Evolutionary conservation across 2,113 vertebrate species (phyloP).

Genomic region (Eubucco bourcierii): DNA sequence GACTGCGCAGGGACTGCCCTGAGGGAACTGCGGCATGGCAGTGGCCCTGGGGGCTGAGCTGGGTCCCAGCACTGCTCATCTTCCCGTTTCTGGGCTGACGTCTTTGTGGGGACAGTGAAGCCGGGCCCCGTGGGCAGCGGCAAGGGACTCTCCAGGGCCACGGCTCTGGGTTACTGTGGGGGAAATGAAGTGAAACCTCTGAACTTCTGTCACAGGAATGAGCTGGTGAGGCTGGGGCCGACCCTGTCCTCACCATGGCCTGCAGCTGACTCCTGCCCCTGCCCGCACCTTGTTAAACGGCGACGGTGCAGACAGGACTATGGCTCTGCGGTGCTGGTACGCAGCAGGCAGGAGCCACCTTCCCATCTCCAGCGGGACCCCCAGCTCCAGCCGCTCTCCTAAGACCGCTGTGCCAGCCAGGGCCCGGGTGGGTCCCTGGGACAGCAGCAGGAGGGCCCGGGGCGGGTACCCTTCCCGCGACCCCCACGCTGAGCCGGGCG

Average conservation of each 20-base stretch:
- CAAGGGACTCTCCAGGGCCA: background rate
- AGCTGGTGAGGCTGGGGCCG: background rate
- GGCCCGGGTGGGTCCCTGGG: background rate
- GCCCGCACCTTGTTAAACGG: background rate
- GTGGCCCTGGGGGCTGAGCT: background rate
- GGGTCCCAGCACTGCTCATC: fast-evolving
- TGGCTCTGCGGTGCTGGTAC: background rate
- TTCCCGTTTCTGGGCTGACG: background rate
- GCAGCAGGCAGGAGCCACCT: background rate
- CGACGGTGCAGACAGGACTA: background rate
- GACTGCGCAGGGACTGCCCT: fast-evolving
- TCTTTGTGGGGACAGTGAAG: background rate
- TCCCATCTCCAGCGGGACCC: background rate
- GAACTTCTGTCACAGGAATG: background rate
- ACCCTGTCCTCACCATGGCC: fast-evolving
- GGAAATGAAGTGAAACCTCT: background rate
- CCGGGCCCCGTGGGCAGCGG: fast-evolving
- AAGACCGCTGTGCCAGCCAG: background rate
- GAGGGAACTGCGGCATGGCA: background rate
- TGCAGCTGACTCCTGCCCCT: background rate
- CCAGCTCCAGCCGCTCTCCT: background rate
- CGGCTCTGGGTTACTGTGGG: background rate
- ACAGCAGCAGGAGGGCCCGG: background rate
- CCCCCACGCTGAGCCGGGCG: background rate
- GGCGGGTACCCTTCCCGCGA: no score